A percentile compares a stretch with the other conserved stretches of the same genome.
Conservation (phyloP, 2,797 vertebrate genomes). For the Argya squamiceps region DNA sequence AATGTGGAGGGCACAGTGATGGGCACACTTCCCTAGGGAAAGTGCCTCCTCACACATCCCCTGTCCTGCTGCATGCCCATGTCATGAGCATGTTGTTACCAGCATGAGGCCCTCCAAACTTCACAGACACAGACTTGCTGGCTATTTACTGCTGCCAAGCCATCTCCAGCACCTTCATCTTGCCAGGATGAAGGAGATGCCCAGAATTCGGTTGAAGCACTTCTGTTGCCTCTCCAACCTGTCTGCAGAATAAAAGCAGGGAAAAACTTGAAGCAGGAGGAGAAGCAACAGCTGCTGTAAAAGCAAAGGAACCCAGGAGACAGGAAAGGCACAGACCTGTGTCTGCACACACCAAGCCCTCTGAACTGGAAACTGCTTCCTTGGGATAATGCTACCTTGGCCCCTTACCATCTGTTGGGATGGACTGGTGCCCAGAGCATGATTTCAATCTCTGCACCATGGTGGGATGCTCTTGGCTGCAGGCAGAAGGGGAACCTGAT, state of each 20-base stretch:
- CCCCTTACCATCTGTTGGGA: fast-evolving
- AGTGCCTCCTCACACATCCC: neutral
- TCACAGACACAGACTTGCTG: neutral
- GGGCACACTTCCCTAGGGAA: fast-evolving
- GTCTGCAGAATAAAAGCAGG: neutral
- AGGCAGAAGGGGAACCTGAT: fast-evolving
- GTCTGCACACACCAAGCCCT: neutral
- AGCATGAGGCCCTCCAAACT: neutral
- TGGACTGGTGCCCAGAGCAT: neutral
- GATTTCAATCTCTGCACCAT: neutral
- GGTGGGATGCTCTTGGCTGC: neutral
- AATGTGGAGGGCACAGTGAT: neutral
- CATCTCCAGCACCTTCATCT: neutral
- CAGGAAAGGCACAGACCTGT: neutral
- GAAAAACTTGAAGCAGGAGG: fast-evolving
- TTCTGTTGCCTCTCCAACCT: neutral
- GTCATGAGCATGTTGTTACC: neutral
- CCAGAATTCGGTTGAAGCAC: neutral
- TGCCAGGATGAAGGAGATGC: neutral
- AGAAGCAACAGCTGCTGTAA: neutral
- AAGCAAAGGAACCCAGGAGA: neutral
- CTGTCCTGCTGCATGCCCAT: neutral
- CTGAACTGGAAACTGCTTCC: neutral
- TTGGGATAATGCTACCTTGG: neutral
- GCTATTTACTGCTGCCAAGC: neutral